Base-by-base conservation (phyloP, 1,140 invertebrate genomes). In the Eubasilissa regina region DNA sequence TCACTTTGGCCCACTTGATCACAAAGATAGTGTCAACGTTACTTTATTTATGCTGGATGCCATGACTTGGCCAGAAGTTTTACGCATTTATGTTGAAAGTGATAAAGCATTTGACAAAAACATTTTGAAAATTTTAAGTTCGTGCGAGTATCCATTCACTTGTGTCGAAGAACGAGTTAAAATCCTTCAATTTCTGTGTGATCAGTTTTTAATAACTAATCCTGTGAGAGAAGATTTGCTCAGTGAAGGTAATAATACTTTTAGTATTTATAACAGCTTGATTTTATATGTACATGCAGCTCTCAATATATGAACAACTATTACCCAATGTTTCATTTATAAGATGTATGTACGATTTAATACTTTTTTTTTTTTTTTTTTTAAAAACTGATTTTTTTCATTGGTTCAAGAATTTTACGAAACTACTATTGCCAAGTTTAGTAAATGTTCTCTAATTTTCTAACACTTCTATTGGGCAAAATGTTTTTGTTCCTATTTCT, bases 11-110 rank as follows among this genome's bases (percentile, higher is more conserved):
- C 97, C 97, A 12, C 87, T 97, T 72, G 98, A 99, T 89, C 94
- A 97, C 84, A 99, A 99, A 90, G 98, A 99, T 87, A 97, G 96
- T 87, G 94, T 99, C 0, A 99, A 99, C 87, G 94, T 98, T 72
- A 93, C 94, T 80, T 89, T 99, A 17, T 98, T 95, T 90, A 93
- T 98, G 85, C 93, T 98, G 80, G 98, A 99, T 90, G 90, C 94
- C 56, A 93, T 99, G 88, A 98, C 97, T 51, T 99, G 97, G 97
- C 95, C 97, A 60, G 97, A 99, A 90, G 92, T 95, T 60, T 87
- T 99, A 70, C 90, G 96, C 83, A 91, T 94, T 44, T 99, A 97
- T 89, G 92, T 99, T 11, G 95, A 97, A 86, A 96, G 95, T 90
- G 95, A 97, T 87, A 93, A 92, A 85, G 91, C 92, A 72, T 97